Evolutionary conservation across 2,797 vertebrate species (phyloP).

Genomic region (Tamandua tetradactyla): DNA sequence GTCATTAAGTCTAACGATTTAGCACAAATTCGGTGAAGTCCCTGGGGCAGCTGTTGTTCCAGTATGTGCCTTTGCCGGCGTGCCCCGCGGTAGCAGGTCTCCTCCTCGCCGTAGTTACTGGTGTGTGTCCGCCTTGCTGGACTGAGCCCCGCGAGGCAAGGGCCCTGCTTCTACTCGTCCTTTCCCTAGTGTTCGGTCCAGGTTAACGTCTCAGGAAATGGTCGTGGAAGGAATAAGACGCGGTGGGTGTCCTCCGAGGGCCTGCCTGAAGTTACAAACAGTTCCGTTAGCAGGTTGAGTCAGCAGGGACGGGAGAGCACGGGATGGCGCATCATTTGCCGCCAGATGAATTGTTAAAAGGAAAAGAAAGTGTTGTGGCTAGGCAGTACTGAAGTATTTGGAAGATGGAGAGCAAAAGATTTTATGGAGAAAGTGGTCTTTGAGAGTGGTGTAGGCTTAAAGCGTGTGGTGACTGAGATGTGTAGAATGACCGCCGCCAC

Average conservation of each 20-base stretch:
- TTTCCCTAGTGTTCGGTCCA: background rate
- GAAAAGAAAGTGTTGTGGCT: background rate
- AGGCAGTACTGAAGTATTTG: background rate
- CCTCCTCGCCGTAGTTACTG: background rate
- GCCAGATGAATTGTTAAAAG: constrained; percentile 29
- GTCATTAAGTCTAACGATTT: background rate
- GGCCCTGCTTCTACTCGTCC: background rate
- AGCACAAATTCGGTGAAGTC: background rate
- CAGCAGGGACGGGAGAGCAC: constrained; percentile 45
- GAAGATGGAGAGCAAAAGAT: background rate
- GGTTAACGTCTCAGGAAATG: constrained; percentile 9
- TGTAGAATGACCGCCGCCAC: background rate
- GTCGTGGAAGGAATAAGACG: constrained; percentile 22
- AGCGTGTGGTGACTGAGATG: background rate
- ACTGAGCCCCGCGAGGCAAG: background rate
- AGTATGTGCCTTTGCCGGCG: background rate
- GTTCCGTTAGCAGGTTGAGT: constrained; percentile 43
- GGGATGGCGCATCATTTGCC: constrained; percentile 18
- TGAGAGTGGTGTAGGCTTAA: background rate
- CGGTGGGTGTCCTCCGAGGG: constrained; percentile 35
- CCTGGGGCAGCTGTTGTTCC: background rate
- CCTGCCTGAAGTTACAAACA: constrained; percentile 62
- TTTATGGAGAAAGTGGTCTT: background rate
- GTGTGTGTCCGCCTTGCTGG: background rate
- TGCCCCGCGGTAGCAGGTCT: background rate